Percentiles rank a stretch among this genome's conserved stretches.
phyloP scores from a whole-genome alignment of 2,113 vertebrate genomes.

The Eira barbara region DNA sequence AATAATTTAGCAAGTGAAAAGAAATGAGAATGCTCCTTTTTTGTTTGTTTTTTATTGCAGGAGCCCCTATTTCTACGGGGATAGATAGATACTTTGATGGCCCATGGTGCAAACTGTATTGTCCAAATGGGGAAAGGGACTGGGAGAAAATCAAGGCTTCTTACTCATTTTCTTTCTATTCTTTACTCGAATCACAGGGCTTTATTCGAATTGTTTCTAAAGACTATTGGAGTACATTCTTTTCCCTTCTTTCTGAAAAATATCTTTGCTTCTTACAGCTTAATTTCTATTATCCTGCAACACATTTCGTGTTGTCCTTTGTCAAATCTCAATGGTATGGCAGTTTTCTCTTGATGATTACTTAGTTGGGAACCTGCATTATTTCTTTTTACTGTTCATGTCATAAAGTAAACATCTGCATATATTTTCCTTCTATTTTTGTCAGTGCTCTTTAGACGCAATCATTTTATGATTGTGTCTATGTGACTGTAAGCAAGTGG shows the following conservation, averaged over 20 bases:
- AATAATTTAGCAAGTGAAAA: not conserved
- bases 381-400: conserved; percentile 48
- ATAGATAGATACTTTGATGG: too few species aligned
- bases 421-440: conserved; percentile 34
- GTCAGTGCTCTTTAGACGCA: not conserved
- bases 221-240: not conserved
- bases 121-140: conserved; percentile 11
- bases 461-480: not conserved
- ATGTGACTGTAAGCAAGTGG: not conserved
- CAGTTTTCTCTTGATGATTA: conserved; percentile 60
- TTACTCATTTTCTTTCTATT: conserved; percentile 39
- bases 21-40: not conserved
- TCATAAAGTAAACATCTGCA: conserved; percentile 26
- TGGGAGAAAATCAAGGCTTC: not conserved
- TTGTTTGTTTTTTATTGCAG: not conserved
- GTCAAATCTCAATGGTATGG: conserved; percentile 54
- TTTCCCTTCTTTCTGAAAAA: conserved; percentile 63
- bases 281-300: conserved; percentile 62
- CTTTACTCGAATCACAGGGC: conserved; percentile 46
- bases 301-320: conserved; percentile 58
- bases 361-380: conserved; percentile 52
- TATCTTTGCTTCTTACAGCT: conserved; percentile 34
- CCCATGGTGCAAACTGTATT: not conserved
- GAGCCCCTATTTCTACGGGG: not conserved
- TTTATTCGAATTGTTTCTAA: conserved; percentile 72